Conservation (phyloP, 2,888 invertebrate species). For the Drosophila fungiperda region DNA sequence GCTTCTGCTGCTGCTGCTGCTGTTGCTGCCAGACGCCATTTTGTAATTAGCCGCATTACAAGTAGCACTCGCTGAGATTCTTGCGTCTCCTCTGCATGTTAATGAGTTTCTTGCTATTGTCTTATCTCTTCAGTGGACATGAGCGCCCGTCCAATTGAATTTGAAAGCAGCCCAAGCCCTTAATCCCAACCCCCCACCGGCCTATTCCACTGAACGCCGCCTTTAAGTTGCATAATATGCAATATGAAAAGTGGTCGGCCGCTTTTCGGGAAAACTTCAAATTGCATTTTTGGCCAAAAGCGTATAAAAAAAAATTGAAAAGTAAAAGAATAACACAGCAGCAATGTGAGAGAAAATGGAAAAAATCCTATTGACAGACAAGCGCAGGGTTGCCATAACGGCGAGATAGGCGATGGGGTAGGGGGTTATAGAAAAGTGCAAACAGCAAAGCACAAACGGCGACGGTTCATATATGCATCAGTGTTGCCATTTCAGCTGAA, state of each 20-base stretch:
- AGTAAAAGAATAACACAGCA: constrained; percentile 37
- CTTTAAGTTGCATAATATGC: constrained; percentile 49
- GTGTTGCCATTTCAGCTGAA: neutral
- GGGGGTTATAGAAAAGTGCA: constrained; percentile 30
- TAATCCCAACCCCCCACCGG: neutral
- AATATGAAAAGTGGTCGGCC: constrained; percentile 47
- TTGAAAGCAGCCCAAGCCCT: constrained; percentile 58
- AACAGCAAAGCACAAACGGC: constrained; percentile 49
- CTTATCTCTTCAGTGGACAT: constrained; percentile 55
- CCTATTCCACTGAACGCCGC: neutral
- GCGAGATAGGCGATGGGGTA: constrained; percentile 1
- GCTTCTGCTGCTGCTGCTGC: constrained; percentile 14
- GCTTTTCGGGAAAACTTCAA: constrained; percentile 60
- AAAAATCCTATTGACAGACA: constrained; percentile 53
- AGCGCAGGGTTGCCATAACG: constrained; percentile 11
- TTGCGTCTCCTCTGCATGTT: constrained; percentile 77
- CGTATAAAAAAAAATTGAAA: constrained; percentile 13
- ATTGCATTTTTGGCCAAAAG: constrained; percentile 71
- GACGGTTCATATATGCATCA: constrained; percentile 30
- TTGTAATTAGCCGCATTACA: constrained; percentile 74
- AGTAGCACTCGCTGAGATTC: constrained; percentile 57
- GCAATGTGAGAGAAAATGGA: constrained; percentile 46
- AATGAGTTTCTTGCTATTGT: constrained; percentile 69
- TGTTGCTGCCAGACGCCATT: constrained; percentile 38
- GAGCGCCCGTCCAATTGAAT: constrained; percentile 66